Conservation (phyloP, 2,888 invertebrate genomes). For the Agrenia bidenticulata region DNA sequence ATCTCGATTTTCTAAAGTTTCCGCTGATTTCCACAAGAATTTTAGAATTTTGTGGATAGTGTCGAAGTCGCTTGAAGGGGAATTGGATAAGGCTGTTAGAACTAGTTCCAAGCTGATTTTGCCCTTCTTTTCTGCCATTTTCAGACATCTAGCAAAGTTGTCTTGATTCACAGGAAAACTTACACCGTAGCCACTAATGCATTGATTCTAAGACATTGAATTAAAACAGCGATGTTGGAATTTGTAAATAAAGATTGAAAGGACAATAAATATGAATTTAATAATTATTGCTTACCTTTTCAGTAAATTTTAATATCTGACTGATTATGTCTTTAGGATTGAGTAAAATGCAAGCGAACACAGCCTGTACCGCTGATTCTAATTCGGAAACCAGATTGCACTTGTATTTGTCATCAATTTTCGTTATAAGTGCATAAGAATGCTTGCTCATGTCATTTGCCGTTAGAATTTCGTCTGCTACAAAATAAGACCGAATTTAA, state of each 20-base stretch:
- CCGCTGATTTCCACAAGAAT: constrained; percentile 38
- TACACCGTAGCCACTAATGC: background rate
- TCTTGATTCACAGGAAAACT: constrained; percentile 39
- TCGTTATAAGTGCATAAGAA: constrained; percentile 27
- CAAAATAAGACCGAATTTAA: no score
- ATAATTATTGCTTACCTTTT: constrained; percentile 7
- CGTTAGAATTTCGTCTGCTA: background rate
- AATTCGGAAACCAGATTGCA: background rate
- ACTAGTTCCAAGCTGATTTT: constrained; percentile 42
- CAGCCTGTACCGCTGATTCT: constrained; percentile 4
- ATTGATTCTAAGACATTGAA: no score
- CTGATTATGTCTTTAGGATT: background rate
- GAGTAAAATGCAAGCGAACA: constrained; percentile 13
- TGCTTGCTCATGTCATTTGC: constrained; percentile 35
- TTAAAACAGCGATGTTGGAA: no score
- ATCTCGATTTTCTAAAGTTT: constrained; percentile 30
- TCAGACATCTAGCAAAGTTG: constrained; percentile 39
- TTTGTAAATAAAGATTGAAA: background rate
- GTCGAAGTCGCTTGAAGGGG: constrained; percentile 16
- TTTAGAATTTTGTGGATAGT: constrained; percentile 34
- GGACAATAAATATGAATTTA: constrained; percentile 6
- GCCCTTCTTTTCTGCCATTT: constrained; percentile 29
- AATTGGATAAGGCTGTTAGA: constrained; percentile 29
- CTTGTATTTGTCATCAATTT: background rate
- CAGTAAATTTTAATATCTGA: background rate